phyloP scores from a whole-genome alignment of 2,797 vertebrate genomes.

The Buceros bicornis region DNA sequence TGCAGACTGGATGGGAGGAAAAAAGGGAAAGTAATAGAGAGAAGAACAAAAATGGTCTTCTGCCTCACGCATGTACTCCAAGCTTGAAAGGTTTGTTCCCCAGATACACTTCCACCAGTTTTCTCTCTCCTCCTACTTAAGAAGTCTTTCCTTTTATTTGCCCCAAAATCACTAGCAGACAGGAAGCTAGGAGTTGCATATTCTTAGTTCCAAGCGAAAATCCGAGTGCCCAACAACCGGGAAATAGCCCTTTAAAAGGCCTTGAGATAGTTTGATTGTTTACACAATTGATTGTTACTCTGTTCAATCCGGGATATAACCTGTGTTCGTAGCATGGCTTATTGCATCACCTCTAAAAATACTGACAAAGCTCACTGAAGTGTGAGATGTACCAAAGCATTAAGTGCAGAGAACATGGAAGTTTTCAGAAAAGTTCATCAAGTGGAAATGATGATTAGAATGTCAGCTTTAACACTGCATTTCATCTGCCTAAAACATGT shows the following conservation, averaged over 20 bases:
- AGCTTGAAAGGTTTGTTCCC: not conserved
- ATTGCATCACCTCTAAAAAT: not conserved
- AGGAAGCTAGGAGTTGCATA: not conserved
- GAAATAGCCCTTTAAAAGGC: not conserved
- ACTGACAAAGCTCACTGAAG: not conserved
- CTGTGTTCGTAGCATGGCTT: not conserved
- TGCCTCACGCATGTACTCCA: not conserved
- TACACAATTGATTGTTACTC: not conserved
- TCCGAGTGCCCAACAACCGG: not conserved
- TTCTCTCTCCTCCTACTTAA: not conserved
- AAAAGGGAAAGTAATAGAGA: not conserved
- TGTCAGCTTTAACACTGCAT: not conserved
- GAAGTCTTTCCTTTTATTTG: not conserved
- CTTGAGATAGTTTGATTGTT: not conserved
- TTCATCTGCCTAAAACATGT: not conserved
- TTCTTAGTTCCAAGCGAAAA: not conserved
- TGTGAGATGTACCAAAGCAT: not conserved
- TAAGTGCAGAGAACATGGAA: not conserved
- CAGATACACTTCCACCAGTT: not conserved
- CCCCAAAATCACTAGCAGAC: not conserved
- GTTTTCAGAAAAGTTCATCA: not conserved
- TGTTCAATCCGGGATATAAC: not conserved
- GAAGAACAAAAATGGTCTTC: not conserved
- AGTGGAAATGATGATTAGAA: not conserved
- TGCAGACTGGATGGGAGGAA: not conserved